Evolutionary conservation across 2,113 vertebrate genomes (phyloP).

Genomic region (Centrocercus urophasianus): DNA sequence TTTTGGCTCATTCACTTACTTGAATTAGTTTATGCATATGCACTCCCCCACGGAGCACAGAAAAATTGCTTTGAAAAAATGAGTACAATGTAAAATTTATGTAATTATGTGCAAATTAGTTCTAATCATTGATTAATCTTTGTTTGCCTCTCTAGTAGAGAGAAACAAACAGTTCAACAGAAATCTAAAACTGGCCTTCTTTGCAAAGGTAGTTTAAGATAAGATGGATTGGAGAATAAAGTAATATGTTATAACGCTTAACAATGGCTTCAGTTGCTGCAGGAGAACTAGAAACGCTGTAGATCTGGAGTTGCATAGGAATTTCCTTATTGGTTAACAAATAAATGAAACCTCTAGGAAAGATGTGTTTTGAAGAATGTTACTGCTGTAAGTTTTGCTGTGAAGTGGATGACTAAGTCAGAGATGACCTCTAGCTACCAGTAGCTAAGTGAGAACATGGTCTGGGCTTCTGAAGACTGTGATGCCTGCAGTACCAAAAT

Average conservation of each 20-base stretch:
- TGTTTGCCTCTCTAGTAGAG: not conserved
- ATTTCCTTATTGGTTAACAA: not conserved
- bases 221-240: not conserved
- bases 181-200: not conserved
- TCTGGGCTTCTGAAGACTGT: rapidly evolving
- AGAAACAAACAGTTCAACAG: not conserved
- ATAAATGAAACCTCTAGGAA: not conserved
- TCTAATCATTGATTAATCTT: not conserved
- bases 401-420: not conserved
- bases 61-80: not conserved
- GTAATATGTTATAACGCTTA: not conserved
- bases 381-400: not conserved
- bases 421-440: not conserved
- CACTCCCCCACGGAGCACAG: not conserved
- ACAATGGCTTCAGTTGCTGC: not conserved
- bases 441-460: too few relatives aligned
- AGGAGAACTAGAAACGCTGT: not conserved
- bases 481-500: not conserved
- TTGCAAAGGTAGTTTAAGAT: not conserved
- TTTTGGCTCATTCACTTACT: not conserved
- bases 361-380: not conserved
- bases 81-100: not conserved
- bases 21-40: not conserved
- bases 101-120: not conserved
- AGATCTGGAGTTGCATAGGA: not conserved